Evolutionary conservation across 2,113 vertebrate species (phyloP).

Genomic region (Leuciscus idus): DNA sequence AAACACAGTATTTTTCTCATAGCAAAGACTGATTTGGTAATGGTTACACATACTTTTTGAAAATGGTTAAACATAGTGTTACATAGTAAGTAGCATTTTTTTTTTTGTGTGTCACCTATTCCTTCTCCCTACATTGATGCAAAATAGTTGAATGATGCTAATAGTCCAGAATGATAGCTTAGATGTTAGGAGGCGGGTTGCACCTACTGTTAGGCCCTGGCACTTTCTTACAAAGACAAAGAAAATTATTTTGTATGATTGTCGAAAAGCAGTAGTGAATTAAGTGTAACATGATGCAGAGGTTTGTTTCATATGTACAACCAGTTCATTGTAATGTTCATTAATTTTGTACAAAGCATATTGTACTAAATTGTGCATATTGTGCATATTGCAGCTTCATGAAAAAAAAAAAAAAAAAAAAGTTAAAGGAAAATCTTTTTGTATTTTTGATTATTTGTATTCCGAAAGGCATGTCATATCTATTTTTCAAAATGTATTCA

Average conservation of each 20-base stretch:
- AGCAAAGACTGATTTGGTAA: conserved; percentile 25
- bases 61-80: conserved; percentile 5
- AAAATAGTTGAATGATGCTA: conserved; percentile 9
- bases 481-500: conserved; percentile 77
- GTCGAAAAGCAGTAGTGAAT: conserved; percentile 85
- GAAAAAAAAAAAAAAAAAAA: conserved; percentile 94
- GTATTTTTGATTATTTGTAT: conserved; percentile 87
- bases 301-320: conserved; percentile 87
- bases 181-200: conserved; percentile 7
- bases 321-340: conserved; percentile 95
- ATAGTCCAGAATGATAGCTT: conserved; percentile 10
- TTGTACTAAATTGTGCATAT: conserved; percentile 78
- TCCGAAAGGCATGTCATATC: conserved; percentile 98
- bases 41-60: conserved; percentile 25
- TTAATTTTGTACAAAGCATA: conserved; percentile 95
- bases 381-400: conserved; percentile 84
- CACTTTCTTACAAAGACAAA: conserved; percentile 87
- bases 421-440: conserved; percentile 94
- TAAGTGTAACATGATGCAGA: conserved; percentile 77
- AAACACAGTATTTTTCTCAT: conserved; percentile 28
- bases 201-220: conserved; percentile 56
- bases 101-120: not conserved
- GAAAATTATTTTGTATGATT: conserved; percentile 82
- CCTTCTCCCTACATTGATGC: not conserved
- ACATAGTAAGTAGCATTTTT: conserved; percentile 17